phyloP scores from a whole-genome alignment of 2,888 invertebrate genomes.

The Imbricaverruca yamaguchii region DNA sequence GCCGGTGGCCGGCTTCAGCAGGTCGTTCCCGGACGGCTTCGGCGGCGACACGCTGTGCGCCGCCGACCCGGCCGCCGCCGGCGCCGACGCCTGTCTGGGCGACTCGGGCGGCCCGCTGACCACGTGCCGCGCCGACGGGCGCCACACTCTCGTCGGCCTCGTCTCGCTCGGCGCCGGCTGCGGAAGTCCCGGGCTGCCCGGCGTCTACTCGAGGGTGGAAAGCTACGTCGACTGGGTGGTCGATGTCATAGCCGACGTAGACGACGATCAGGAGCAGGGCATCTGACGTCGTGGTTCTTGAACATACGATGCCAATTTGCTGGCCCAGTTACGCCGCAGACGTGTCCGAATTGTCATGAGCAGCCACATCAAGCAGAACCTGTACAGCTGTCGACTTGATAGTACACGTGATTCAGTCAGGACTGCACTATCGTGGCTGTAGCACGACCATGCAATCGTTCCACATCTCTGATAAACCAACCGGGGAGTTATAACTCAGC shows the following conservation, averaged over 20 bases:
- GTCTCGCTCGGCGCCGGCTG: slow-evolving; percentile 2
- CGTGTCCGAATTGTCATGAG: too few species aligned
- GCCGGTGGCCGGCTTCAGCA: not conserved
- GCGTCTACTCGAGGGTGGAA: not conserved
- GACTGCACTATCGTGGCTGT: too few species aligned
- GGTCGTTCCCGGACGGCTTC: slow-evolving; percentile 3
- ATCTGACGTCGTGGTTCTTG: too few species aligned
- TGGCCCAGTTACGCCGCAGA: too few species aligned
- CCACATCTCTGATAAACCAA: too few species aligned
- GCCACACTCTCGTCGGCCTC: not conserved
- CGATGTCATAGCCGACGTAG: not conserved
- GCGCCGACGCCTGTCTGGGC: slow-evolving; percentile 17
- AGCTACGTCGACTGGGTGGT: not conserved
- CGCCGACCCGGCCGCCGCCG: not conserved
- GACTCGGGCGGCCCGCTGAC: slow-evolving; percentile 4
- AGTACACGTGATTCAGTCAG: too few species aligned
- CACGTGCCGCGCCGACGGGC: not conserved
- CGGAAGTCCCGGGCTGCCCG: not conserved
- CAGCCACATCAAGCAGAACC: too few species aligned
- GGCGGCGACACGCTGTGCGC: slow-evolving; percentile 3
- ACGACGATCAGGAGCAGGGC: too few species aligned
- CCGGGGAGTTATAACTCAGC: too few species aligned
- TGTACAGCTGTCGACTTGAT: too few species aligned
- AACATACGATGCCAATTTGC: too few species aligned
- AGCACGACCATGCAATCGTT: too few species aligned